Evolutionary conservation across 1,140 invertebrate genomes (phyloP).

Genomic region (Zaprionus nigranus): DNA sequence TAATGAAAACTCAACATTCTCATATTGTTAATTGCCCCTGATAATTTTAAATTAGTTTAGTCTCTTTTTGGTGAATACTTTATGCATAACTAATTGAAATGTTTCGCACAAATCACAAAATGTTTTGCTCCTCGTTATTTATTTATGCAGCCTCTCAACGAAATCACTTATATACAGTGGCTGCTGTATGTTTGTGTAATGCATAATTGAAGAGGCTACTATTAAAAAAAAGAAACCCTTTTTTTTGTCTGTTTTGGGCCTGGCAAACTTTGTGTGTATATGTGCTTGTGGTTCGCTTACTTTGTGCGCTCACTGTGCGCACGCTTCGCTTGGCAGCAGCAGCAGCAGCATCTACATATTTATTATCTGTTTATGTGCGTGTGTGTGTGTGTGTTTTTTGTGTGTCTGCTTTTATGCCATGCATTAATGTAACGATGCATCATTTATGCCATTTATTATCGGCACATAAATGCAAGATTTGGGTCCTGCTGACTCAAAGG

Average conservation of each 20-base stretch:
- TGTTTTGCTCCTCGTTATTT: neutral
- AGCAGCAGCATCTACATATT: slow-evolving; percentile 51
- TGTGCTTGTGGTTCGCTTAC: slow-evolving; percentile 27
- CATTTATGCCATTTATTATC: slow-evolving; percentile 83
- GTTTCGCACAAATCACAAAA: neutral
- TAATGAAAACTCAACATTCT: neutral
- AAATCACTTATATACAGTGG: slow-evolving; percentile 3
- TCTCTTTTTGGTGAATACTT: neutral
- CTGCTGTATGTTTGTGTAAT: slow-evolving; percentile 5
- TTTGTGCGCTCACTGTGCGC: slow-evolving; percentile 16
- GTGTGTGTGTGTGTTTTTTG: slow-evolving; percentile 25
- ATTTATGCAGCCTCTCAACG: slow-evolving; percentile 2
- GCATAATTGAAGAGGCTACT: slow-evolving; percentile 21
- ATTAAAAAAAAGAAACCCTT: slow-evolving; percentile 23
- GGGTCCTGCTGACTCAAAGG: slow-evolving; percentile 41
- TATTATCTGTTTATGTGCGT: slow-evolving; percentile 56
- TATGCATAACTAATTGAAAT: slow-evolving; percentile 3
- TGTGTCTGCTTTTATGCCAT: slow-evolving; percentile 62
- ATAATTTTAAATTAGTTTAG: neutral
- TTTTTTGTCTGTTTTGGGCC: neutral
- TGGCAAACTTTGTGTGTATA: neutral
- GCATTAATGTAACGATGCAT: slow-evolving; percentile 82
- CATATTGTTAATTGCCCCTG: neutral
- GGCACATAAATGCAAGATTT: slow-evolving; percentile 73
- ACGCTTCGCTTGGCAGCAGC: slow-evolving; percentile 33